Percentiles rank a stretch among this genome's conserved stretches.
Conservation (phyloP, 2,888 invertebrate species). For the Acronicta leporina region DNA sequence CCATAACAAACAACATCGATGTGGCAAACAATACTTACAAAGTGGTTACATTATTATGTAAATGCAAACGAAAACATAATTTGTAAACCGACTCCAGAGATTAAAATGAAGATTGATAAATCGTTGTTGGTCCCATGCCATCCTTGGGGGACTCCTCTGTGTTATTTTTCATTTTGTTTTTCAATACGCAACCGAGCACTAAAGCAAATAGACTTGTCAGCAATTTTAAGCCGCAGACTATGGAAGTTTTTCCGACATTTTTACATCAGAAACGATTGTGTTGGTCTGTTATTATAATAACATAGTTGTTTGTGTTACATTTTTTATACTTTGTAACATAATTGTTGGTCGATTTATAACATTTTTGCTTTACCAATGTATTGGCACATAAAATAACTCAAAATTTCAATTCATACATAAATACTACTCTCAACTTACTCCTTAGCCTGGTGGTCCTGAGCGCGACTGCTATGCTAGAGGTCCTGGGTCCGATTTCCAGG, state of each 20-base stretch:
- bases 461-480: no score
- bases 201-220: slow-evolving; percentile 48
- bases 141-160: slow-evolving; percentile 26
- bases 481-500: no score
- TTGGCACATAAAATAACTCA: no score
- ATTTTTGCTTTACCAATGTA: no score
- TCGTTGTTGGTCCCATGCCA: slow-evolving; percentile 34
- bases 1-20: background rate
- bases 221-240: slow-evolving; percentile 15
- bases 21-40: slow-evolving; percentile 19
- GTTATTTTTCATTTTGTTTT: slow-evolving; percentile 54
- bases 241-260: slow-evolving; percentile 16
- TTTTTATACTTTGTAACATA: no score
- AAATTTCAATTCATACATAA: no score
- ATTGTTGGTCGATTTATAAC: no score
- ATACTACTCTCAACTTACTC: no score
- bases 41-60: slow-evolving; percentile 17
- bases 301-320: no score
- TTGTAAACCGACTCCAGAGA: slow-evolving; percentile 34
- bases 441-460: no score
- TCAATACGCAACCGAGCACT: slow-evolving; percentile 40
- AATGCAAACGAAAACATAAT: slow-evolving; percentile 23
- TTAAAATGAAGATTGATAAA: slow-evolving; percentile 55
- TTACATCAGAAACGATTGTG: slow-evolving; percentile 17
- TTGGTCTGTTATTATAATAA: background rate